Evolutionary conservation across 2,113 vertebrate species (phyloP).

Genomic region (Tupaia chinensis): DNA sequence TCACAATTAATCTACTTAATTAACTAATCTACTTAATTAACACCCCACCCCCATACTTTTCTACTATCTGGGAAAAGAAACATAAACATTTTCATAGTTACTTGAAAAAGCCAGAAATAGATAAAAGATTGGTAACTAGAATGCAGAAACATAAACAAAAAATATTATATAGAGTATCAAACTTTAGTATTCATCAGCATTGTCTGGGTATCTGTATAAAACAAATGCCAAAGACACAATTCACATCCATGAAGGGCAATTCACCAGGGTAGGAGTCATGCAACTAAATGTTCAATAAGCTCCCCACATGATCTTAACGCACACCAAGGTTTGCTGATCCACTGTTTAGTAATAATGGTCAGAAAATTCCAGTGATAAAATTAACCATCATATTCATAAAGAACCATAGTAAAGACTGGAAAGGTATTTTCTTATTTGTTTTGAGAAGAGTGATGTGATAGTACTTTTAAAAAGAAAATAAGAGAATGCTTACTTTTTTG

Average conservation of each 20-base stretch:
- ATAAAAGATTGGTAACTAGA: slow-evolving; percentile 55
- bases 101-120: background rate
- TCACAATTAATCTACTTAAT: slow-evolving; percentile 4
- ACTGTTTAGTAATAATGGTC: background rate
- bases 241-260: background rate
- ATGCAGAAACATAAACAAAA: background rate
- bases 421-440: background rate
- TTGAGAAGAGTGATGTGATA: background rate
- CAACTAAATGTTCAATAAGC: slow-evolving; percentile 22
- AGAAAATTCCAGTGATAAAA: slow-evolving; percentile 23
- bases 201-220: background rate
- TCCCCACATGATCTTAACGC: background rate
- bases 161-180: background rate
- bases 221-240: background rate
- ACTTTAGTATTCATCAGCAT: slow-evolving; percentile 3
- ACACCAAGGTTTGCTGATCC: background rate
- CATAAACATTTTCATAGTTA: slow-evolving; percentile 10
- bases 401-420: background rate
- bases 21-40: slow-evolving; percentile 17
- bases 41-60: background rate
- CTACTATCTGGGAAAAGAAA: slow-evolving; percentile 24
- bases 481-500: slow-evolving; percentile 87
- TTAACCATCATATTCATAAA: slow-evolving; percentile 7
- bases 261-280: background rate
- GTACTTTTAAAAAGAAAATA: slow-evolving; percentile 28